Evolutionary conservation across 2,888 invertebrate genomes (phyloP), one percentile per base, ranked within the genome.

Genomic region (Hartigia nigra): DNA sequence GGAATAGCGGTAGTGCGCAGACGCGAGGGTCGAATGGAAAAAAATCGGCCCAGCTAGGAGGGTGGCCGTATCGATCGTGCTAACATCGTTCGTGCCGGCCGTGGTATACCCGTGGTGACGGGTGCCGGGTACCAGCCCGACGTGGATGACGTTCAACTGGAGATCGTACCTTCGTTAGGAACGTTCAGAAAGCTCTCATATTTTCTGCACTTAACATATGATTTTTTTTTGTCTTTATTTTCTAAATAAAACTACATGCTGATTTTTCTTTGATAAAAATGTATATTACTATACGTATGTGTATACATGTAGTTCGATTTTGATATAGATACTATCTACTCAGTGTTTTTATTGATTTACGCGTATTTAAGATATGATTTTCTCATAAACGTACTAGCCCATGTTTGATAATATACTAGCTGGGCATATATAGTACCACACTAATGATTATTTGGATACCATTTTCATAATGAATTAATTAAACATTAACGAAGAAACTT

Each of bases 11-110:
- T 12, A 76, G 31, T 23, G 87, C 89, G 89, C 89, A 85, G 77
- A 88, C 88, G 88, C 88, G 84, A 84, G 86, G 83, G 86, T 88
- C 86, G 87, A 86, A 87, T 83, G 86, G 87, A 93, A 94, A 94
- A 94, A 94, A 94, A 94, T 94, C 94, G 93, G 93, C 91, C 92
- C 92, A 92, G 92, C 92, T 92, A 92, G 91, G 92, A 91, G 84
- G 88, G 85, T 86, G 87, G 85, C 84, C 88, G 88, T 90, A 91
- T 90, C 91, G 90, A 91, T 90, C 90, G 88, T 84, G 84, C 86
- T 81, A 87, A 88, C 90, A 88, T 87, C 86, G 85, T 86, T 87
- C 86, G 86, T 92, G 91, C 92, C 91, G 92, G 91, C 92, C 91
- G 92, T 91, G 92, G 92, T 92, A 92, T 92, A 92, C 88, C 92